Base-by-base conservation (phyloP, 2,797 vertebrate species). In the Leptoclinus maculatus region DNA sequence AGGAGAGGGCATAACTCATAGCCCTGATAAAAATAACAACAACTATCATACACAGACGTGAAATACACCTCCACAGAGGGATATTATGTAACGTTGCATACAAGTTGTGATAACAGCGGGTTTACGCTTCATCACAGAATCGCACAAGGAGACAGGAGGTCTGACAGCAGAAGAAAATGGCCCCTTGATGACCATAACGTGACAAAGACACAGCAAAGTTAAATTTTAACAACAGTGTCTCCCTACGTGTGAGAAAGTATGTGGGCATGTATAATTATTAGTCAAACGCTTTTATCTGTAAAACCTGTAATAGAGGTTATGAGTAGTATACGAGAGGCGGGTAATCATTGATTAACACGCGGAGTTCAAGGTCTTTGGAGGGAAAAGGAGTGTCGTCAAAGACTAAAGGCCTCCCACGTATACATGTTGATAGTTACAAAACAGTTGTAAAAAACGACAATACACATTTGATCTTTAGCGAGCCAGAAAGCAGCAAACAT, bases 261-360 rank as follows among this genome's bases (percentile, higher is more conserved):
- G 47, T 13, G 39, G 36, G 19, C 7, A 29, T 67, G 76, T 86
- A 66, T 89, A 83, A 87, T 84, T 74, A 84, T 84, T 78, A 88
- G 41, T 83, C 69, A 80, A 71, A 56, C 0, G 2, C 34, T 43
- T 79, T 66, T 62, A 83, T 80, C 63, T 78, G 47, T 67, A 71
- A 80, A 71, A 83, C 59, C 21, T 65, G 57, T 68, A 62, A 77
- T 63, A 70, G n/a, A 75, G 38, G 66, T 77, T 78, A 80, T 66
- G 67, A 80, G 43, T n/a, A 32, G 76, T 10, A 63, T 70, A 27
- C 69, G 70, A 74, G 66, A 71, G 27, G 62, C 62, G 25, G 77
- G 65, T 88, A 91, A 92, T 93, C 66, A 93, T 87, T 93, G 77
- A 89, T 90, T 79, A 87, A 82, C 69, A 79, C 47, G 39, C 79